Evolutionary conservation across 2,888 invertebrate species (phyloP), one percentile per base, ranked within the genome.

Genomic region (Chloroclysta siterata): DNA sequence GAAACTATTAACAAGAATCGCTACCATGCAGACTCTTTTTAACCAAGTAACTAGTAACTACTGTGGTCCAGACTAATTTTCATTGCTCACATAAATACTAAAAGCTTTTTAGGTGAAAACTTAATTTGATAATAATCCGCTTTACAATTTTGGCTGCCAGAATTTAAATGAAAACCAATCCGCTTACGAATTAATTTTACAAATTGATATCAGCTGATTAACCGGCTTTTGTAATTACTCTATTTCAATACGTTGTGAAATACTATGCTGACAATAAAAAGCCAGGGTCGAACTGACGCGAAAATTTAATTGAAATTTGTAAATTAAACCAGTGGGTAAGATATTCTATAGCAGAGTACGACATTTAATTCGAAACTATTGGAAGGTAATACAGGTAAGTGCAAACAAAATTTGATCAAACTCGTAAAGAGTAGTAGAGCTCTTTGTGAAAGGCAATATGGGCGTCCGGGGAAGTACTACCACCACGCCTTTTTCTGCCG

Each of bases 201-300:
- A 60, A 59, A 56, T 60, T 22, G 47, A 58, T 55, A 59, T 42
- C 57, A 52, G 55, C 46, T 60, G 52, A 53, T 59, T 51, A 50
- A 53, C 53, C 36, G 46, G 57, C 54, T 58, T 68, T 53, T 33
- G 61, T 50, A 42, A 15, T 51, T 47, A 55, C 41, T 47, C 46
- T 53, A 72, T 72, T 70, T 65, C 57, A 59, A 71, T 66, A 61
- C 55, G n/a, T 50, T 66, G 55, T 52, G 52, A 14, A 8, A 62
- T 57, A 48, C 44, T 33, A 33, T 33, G 8, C 44, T 14, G 3
- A 46, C 17, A 46, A 17, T 46, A 8, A 17, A 17, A 50, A 41
- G 11, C 36, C 14, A 15, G 7, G 36, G 15, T 17, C 17, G 11
- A 17, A 10, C n/a, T 46, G 3, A 46, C 17, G 10, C 17, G 46